A percentile compares a stretch with the other conserved stretches of the same genome.
These are phyloP conservation scores for Podargus strigoides DNA, from an alignment of 2,797 vertebrate species.

Conservation along the genomic window DNA sequence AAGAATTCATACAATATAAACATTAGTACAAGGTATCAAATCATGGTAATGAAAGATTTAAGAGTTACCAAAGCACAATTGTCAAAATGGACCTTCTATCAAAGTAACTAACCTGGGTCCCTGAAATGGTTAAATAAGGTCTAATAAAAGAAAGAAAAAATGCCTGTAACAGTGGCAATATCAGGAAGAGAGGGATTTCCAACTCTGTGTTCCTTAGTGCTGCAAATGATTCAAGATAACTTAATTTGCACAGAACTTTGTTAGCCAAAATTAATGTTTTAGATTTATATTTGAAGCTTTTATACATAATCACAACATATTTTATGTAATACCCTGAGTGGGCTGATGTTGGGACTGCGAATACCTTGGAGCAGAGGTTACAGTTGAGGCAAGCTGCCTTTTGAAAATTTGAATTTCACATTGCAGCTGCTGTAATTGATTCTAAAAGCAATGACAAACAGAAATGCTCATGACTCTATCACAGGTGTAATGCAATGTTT, in stretches of 20 bases:
- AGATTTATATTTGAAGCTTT: neutral
- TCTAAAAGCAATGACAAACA: neutral
- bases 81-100: neutral
- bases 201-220: neutral
- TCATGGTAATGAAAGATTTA: neutral
- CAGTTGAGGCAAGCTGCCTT: neutral
- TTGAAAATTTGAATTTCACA: neutral
- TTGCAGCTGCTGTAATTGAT: neutral
- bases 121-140: neutral
- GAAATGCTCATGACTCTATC: fast-evolving
- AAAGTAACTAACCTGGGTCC: neutral
- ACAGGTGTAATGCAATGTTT: fast-evolving
- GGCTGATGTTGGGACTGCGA: fast-evolving
- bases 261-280: neutral
- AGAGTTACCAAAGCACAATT: neutral
- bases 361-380: neutral
- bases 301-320: neutral
- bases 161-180: neutral
- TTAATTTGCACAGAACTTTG: neutral
- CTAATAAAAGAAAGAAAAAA: neutral
- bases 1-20: neutral
- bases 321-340: neutral
- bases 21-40: neutral
- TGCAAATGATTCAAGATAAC: neutral
- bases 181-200: neutral